Conservation (phyloP, 2,888 invertebrate species). For the Raillietiella orientalis region DNA sequence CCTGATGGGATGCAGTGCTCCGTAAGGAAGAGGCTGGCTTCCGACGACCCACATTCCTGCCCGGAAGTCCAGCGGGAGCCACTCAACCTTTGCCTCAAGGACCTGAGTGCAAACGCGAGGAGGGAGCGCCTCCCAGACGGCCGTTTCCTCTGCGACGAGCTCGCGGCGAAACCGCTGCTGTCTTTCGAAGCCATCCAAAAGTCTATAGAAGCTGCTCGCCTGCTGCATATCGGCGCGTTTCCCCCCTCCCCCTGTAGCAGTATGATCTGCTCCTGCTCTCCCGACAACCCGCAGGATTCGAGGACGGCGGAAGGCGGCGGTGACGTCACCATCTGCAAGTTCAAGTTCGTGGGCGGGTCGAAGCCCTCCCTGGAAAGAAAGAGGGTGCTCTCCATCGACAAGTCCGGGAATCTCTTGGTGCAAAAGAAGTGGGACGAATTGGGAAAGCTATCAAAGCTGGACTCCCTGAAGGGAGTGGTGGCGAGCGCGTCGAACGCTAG, state of each 20-base stretch:
- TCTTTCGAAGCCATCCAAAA: background rate
- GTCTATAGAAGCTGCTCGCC: background rate
- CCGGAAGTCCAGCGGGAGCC: slow-evolving; percentile 27
- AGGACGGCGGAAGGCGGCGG: background rate
- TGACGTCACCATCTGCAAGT: slow-evolving; percentile 56
- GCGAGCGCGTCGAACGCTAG: too few species aligned
- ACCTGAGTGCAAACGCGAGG: slow-evolving; percentile 13
- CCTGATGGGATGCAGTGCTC: too few species aligned
- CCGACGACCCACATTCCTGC: too few species aligned
- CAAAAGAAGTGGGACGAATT: too few species aligned
- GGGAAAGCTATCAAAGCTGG: background rate
- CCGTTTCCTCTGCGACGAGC: too few species aligned
- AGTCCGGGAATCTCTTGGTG: slow-evolving; percentile 37
- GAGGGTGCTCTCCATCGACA: slow-evolving; percentile 64
- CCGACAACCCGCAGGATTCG: background rate
- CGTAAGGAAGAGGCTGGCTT: too few species aligned
- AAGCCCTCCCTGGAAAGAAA: slow-evolving; percentile 64
- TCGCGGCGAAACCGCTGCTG: background rate
- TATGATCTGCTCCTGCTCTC: background rate
- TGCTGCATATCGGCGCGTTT: too few species aligned
- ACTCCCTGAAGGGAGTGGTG: too few species aligned
- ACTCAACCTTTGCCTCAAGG: slow-evolving; percentile 46
- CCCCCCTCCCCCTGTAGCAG: too few species aligned
- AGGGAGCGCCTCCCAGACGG: too few species aligned
- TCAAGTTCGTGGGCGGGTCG: slow-evolving; percentile 68